phyloP scores from a whole-genome alignment of 1,140 invertebrate species.

The Caerostris extrusa region DNA sequence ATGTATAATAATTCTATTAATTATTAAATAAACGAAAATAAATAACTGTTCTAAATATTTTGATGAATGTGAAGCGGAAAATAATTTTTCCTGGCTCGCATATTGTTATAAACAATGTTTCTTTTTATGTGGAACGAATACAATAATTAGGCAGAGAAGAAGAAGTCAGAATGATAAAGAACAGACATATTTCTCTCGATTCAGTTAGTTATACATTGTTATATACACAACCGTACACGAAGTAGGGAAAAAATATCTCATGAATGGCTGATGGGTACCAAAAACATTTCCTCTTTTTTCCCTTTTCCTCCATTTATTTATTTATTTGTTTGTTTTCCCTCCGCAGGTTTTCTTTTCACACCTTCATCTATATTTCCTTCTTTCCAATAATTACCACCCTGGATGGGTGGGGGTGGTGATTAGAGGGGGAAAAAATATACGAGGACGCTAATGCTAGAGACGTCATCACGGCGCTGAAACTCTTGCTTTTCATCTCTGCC shows the following conservation, averaged over 20 bases:
- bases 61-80: too few species aligned
- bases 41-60: too few species aligned
- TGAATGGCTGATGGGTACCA: slow-evolving; percentile 59
- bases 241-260: slow-evolving; percentile 24
- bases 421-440: not conserved
- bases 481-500: slow-evolving; percentile 36
- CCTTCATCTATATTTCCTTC: slow-evolving; percentile 69
- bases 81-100: too few species aligned
- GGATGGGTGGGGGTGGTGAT: not conserved
- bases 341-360: slow-evolving; percentile 17
- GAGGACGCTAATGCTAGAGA: slow-evolving; percentile 24
- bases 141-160: too few species aligned
- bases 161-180: too few species aligned
- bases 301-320: slow-evolving; percentile 1
- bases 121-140: too few species aligned
- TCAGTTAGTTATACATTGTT: too few species aligned
- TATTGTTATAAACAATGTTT: too few species aligned
- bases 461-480: slow-evolving; percentile 21
- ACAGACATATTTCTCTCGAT: too few species aligned
- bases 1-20: too few species aligned
- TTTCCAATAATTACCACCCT: slow-evolving; percentile 67
- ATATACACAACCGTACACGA: too few species aligned
- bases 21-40: too few species aligned
- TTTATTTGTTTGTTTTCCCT: slow-evolving; percentile 60
- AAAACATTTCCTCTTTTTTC: slow-evolving; percentile 61